Conservation (phyloP, 2,113 vertebrate genomes). For the Eublepharis macularius region DNA sequence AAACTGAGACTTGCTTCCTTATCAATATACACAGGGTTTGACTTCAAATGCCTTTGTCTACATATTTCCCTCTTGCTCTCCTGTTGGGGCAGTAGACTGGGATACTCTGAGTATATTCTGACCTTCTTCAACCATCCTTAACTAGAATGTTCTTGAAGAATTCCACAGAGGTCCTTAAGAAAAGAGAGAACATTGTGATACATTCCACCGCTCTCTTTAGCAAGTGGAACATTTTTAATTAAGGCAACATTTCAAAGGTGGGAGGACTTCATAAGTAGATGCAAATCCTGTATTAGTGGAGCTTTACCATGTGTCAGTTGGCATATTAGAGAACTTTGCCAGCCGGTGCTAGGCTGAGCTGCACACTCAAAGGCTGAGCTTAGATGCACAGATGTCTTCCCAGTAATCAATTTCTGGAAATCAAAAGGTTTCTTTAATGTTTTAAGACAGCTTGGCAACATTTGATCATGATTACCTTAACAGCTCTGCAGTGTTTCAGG, state of each 20-base stretch:
- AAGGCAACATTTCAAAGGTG: constrained; percentile 37
- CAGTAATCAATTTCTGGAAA: constrained; percentile 50
- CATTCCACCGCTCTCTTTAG: neutral
- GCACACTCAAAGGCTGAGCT: constrained; percentile 24
- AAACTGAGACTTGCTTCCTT: neutral
- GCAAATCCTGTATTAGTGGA: constrained; percentile 38
- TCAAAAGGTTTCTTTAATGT: constrained; percentile 55
- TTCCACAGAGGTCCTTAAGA: neutral
- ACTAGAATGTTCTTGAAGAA: neutral
- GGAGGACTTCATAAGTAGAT: constrained; percentile 21
- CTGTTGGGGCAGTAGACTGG: accelerated
- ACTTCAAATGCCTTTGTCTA: accelerated
- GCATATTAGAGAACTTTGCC: constrained; percentile 12
- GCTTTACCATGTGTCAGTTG: constrained; percentile 3
- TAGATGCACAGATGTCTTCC: constrained; percentile 46
- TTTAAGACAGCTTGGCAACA: constrained; percentile 42
- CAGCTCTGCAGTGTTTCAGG: constrained; percentile 1
- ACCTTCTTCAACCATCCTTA: neutral
- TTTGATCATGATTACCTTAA: constrained; percentile 51
- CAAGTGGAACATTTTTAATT: constrained; percentile 36
- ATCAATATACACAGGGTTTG: neutral
- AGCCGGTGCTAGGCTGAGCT: neutral
- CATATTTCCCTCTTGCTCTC: neutral
- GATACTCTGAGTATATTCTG: accelerated
- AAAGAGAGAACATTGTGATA: neutral